A percentile compares a stretch with the other conserved stretches of the same genome.
Conservation (phyloP, 2,888 invertebrate species). For the Plagodis dolabraria region DNA sequence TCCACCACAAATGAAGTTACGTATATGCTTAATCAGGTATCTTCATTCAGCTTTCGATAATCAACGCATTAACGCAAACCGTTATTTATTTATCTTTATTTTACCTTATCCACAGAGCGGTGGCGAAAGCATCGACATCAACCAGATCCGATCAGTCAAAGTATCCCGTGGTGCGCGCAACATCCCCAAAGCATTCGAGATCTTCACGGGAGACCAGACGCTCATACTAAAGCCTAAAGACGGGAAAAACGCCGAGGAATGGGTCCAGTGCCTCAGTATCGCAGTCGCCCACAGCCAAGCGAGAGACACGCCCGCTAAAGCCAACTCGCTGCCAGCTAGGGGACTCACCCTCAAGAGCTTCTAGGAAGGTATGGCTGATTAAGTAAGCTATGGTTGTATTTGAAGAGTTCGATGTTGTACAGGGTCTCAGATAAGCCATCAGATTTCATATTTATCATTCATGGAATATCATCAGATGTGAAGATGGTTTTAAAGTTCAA, state of each 20-base stretch:
- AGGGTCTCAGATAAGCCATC: no score
- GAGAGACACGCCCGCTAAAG: conserved; percentile 80
- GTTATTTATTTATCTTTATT: no score
- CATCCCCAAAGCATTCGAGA: conserved; percentile 98
- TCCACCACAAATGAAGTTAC: no score
- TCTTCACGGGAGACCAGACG: conserved; percentile 96
- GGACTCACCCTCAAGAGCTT: conserved; percentile 80
- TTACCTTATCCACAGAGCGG: conserved; percentile 86
- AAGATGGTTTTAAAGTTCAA: no score
- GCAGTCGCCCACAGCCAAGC: conserved; percentile 95
- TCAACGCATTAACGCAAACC: no score
- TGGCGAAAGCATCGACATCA: conserved; percentile 94
- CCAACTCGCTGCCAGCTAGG: conserved; percentile 78
- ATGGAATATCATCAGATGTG: no score
- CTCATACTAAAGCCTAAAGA: conserved; percentile 97
- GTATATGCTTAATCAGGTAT: no score
- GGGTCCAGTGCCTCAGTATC: conserved; percentile 97
- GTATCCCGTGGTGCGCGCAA: conserved; percentile 95
- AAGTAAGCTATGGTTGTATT: no score
- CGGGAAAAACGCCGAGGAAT: conserved; percentile 97
- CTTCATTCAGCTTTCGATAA: no score
- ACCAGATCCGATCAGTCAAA: conserved; percentile 97
- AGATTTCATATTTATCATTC: no score
- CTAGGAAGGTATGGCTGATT: conserved; percentile 34
- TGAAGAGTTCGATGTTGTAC: no score